Evolutionary conservation across 2,797 vertebrate genomes (phyloP).

Genomic region (Morus bassanus): DNA sequence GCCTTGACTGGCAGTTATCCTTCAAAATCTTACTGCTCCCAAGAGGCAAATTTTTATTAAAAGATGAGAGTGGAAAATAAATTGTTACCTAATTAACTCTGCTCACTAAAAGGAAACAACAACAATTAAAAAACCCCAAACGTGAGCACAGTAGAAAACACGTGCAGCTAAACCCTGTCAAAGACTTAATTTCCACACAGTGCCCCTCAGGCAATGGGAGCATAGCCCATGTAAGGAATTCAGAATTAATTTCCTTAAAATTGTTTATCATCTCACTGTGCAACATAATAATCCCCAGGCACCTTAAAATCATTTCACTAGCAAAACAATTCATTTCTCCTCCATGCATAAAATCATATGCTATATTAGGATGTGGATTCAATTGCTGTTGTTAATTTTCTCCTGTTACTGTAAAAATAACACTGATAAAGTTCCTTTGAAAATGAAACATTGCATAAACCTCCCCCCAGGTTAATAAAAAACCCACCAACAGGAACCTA

Average conservation of each 20-base stretch:
- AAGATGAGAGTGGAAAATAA: slow-evolving; percentile 37
- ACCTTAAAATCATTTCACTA: slow-evolving; percentile 34
- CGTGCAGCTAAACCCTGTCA: not conserved
- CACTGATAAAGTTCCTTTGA: not conserved
- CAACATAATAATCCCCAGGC: slow-evolving; percentile 21
- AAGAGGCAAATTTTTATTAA: slow-evolving; percentile 30
- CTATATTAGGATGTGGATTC: not conserved
- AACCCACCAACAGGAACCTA: not conserved
- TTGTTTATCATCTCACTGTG: slow-evolving; percentile 29
- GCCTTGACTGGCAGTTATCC: slow-evolving; percentile 50
- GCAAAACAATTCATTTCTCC: slow-evolving; percentile 41
- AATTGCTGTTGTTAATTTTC: not conserved
- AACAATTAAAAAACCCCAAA: not conserved
- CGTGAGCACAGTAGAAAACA: not conserved
- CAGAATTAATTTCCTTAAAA: slow-evolving; percentile 47
- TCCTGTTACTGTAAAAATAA: not conserved
- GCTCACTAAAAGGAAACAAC: slow-evolving; percentile 15
- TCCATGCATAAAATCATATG: slow-evolving; percentile 17
- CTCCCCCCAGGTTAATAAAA: not conserved
- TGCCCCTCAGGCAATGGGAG: not conserved
- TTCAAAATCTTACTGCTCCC: slow-evolving; percentile 44
- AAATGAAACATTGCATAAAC: not conserved
- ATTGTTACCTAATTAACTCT: slow-evolving; percentile 32
- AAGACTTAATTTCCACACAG: slow-evolving; percentile 1
- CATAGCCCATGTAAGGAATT: not conserved